Evolutionary conservation across 1,140 invertebrate species (phyloP), one percentile per base, ranked within the genome.

Genomic region (Drosophila jambulina): DNA sequence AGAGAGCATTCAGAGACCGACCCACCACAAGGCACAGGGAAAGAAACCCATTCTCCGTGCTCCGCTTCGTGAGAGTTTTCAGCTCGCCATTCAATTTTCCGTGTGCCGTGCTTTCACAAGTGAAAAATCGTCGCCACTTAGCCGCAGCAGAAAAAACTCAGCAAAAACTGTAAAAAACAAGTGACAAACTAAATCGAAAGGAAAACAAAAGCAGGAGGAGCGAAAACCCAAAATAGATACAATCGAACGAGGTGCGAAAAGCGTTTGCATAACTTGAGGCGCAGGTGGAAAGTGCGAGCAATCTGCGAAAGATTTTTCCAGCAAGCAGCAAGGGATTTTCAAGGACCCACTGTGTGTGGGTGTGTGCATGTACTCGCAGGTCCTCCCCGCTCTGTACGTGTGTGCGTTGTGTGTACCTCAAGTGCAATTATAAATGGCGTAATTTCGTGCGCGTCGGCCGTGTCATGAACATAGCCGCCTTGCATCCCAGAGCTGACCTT

Each of bases 341-440:
- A 88, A 90, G 85, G 85, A 91, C 86, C 71, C 34, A 54, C 51
- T n/a, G 9, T 38, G 51, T 32, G 42, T 42, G 51, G 57, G 48
- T 49, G 78, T 48, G 82, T 63, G 80, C 68, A 38, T 42, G 19
- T 34, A 62, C 32, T 65, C 56, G 57, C 62, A 62, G 34, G 62
- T 62, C 29, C 62, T 43, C 38, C 54, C 25, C 48, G 48, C 10
- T 51, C 48, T 51, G 45, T 38, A 29, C 68, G 61, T 75, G 46
- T 57, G 29, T 68, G 48, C n/a, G 48, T 56, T 56, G 63, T 56
- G 54, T 65, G 64, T 65, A 60, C 77, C 72, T 86, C 78, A 70
- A 81, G 78, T 82, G 82, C 76, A 91, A 91, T 83, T 91, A 88
- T 80, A 86, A 91, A 86, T 91, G 86, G 79, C 82, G 86, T 90